Conservation (phyloP, 2,888 invertebrate species). For the Cremastobaeus sp. region DNA sequence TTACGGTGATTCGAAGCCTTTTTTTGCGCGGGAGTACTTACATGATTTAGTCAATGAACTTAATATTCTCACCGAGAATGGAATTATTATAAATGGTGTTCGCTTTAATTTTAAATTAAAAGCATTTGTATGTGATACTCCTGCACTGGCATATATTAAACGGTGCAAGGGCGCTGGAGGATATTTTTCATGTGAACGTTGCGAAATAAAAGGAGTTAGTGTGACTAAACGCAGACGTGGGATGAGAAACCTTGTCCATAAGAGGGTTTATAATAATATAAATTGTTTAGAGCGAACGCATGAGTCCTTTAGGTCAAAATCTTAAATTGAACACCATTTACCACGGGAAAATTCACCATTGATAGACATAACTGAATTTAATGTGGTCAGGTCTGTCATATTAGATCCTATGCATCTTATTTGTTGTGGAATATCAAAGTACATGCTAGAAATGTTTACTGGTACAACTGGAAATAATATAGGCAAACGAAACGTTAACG, state of each 20-base stretch:
- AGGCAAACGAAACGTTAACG: not conserved
- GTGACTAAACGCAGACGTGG: conserved; percentile 14
- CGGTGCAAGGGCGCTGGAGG: conserved; percentile 20
- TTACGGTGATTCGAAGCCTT: conserved; percentile 50
- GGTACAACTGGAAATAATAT: not conserved
- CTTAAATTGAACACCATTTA: conserved; percentile 36
- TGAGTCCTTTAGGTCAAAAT: conserved; percentile 24
- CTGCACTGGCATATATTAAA: conserved; percentile 50
- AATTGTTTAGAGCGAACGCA: conserved; percentile 23
- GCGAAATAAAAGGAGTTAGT: conserved; percentile 19
- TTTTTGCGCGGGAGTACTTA: conserved; percentile 28
- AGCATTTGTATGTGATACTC: conserved; percentile 45
- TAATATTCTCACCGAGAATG: conserved; percentile 16
- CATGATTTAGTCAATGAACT: conserved; percentile 48
- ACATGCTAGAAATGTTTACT: conserved; percentile 9
- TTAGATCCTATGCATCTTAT: conserved; percentile 55
- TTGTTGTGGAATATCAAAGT: conserved; percentile 35
- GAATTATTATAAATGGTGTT: conserved; percentile 15
- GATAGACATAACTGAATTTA: conserved; percentile 25
- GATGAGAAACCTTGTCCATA: conserved; percentile 8
- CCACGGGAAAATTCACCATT: conserved; percentile 21
- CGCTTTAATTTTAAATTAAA: conserved; percentile 39
- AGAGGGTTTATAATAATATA: conserved; percentile 40
- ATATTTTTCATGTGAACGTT: conserved; percentile 46
- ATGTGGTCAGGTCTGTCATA: conserved; percentile 26